These are phyloP conservation scores for Pogonomyrmex barbatus DNA, from an alignment of 1,140 invertebrate species.

Conservation along the genomic window DNA sequence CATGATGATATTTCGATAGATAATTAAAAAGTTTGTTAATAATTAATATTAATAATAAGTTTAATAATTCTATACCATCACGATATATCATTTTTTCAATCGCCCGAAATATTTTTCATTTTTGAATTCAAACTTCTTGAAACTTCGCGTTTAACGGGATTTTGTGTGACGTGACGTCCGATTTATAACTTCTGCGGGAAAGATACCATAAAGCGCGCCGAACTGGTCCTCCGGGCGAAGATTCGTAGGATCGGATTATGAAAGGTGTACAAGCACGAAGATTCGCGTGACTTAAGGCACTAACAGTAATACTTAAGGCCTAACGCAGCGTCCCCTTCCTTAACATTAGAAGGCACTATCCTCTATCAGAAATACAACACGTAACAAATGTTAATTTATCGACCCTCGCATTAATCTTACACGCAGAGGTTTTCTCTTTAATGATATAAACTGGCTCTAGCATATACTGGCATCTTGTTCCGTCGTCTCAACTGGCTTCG, in stretches of 20 bases:
- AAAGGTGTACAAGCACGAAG: conserved; percentile 76
- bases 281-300: conserved; percentile 83
- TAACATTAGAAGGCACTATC: conserved; percentile 84
- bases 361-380: conserved; percentile 80
- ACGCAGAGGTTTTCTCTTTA: conserved; percentile 67
- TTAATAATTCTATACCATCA: background rate
- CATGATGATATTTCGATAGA: too few relatives aligned
- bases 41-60: too few relatives aligned
- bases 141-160: conserved; percentile 23
- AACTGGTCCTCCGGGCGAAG: conserved; percentile 68
- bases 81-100: background rate
- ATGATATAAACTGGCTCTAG: conserved; percentile 81
- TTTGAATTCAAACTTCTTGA: background rate
- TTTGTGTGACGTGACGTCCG: conserved; percentile 22
- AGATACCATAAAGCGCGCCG: conserved; percentile 50
- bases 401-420: conserved; percentile 70
- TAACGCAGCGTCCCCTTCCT: conserved; percentile 77
- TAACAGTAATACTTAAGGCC: conserved; percentile 80
- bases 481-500: conserved; percentile 67
- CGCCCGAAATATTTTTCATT: conserved; percentile 13
- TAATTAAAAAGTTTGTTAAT: background rate
- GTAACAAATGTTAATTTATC: conserved; percentile 75
- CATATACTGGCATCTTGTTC: conserved; percentile 83
- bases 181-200: conserved; percentile 33
- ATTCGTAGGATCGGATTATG: conserved; percentile 73